Evolutionary conservation across 2,888 invertebrate species (phyloP).

Genomic region (Acronicta psi): DNA sequence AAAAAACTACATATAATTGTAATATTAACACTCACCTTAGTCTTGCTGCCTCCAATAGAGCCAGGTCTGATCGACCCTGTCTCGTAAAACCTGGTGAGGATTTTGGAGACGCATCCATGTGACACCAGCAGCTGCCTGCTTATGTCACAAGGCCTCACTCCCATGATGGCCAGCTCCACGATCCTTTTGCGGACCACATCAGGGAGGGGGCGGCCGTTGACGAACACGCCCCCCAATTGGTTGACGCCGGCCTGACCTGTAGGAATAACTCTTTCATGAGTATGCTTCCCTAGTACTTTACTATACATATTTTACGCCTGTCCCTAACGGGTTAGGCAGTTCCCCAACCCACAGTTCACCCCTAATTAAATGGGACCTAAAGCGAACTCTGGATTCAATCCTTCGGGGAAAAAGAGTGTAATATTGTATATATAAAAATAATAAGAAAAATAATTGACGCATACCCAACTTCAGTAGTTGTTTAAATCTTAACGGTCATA

Average conservation of each 20-base stretch:
- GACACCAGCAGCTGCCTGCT: constrained; percentile 98
- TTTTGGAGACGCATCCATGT: constrained; percentile 99
- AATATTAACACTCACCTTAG: constrained; percentile 91
- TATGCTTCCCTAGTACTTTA: constrained; percentile 17
- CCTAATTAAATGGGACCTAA: too few relatives aligned
- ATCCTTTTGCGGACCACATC: constrained; percentile 97
- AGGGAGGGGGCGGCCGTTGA: constrained; percentile 98
- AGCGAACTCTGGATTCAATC: too few relatives aligned
- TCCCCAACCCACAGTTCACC: too few relatives aligned
- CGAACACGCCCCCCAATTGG: constrained; percentile 98
- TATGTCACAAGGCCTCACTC: constrained; percentile 98
- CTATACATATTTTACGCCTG: too few relatives aligned
- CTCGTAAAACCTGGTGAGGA: constrained; percentile 98
- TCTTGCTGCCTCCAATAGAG: constrained; percentile 98
- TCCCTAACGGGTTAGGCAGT: too few relatives aligned
- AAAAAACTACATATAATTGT: too few relatives aligned
- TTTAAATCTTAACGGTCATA: constrained; percentile 51
- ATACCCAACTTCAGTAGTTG: constrained; percentile 50
- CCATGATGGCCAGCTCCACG: constrained; percentile 97
- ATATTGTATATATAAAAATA: too few relatives aligned
- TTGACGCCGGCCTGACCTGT: constrained; percentile 99
- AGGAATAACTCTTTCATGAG: constrained; percentile 31
- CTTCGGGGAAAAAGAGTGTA: too few relatives aligned
- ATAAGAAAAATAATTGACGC: background rate
- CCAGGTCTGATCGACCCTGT: constrained; percentile 98